Percentiles rank a stretch among this genome's conserved stretches.
Evolutionary conservation across 2,888 invertebrate genomes (phyloP).

Genomic region (Acanthococcus lagerstroemiae): DNA sequence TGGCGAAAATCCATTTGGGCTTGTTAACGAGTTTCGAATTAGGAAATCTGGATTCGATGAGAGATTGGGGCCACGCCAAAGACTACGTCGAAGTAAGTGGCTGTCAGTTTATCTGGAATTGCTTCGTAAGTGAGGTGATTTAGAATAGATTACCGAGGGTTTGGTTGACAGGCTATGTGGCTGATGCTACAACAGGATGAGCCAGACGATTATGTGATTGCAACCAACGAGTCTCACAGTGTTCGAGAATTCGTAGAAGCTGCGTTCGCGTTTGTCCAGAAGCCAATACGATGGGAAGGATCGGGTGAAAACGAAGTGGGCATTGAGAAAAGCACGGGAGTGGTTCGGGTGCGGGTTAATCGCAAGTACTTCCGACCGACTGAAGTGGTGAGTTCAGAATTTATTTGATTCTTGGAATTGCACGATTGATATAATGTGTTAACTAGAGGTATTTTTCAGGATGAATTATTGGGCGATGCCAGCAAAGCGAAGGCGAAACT

Average conservation of each 20-base stretch:
- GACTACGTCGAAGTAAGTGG: slow-evolving; percentile 85
- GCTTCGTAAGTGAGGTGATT: background rate
- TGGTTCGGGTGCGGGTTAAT: slow-evolving; percentile 77
- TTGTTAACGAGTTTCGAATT: slow-evolving; percentile 75
- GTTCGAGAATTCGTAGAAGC: slow-evolving; percentile 93
- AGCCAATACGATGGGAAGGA: slow-evolving; percentile 79
- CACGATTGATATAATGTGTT: background rate
- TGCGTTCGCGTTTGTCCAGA: slow-evolving; percentile 73
- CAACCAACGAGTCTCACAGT: slow-evolving; percentile 88
- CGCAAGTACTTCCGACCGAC: slow-evolving; percentile 93
- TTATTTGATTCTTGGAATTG: slow-evolving; percentile 4
- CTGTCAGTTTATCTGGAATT: background rate
- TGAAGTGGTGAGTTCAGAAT: slow-evolving; percentile 68
- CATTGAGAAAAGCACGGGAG: slow-evolving; percentile 54
- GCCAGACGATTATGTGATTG: slow-evolving; percentile 94
- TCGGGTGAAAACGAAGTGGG: slow-evolving; percentile 72
- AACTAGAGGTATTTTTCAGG: slow-evolving; percentile 51
- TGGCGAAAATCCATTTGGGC: slow-evolving; percentile 89
- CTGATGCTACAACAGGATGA: slow-evolving; percentile 87
- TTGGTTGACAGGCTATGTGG: slow-evolving; percentile 82
- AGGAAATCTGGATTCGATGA: slow-evolving; percentile 86
- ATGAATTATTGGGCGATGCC: slow-evolving; percentile 84
- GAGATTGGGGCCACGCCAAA: slow-evolving; percentile 97
- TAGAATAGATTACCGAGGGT: background rate
- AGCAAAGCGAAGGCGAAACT: slow-evolving; percentile 77